Evolutionary conservation across 2,888 invertebrate genomes (phyloP), one percentile per base, ranked within the genome.

Genomic region (Thereva unica): DNA sequence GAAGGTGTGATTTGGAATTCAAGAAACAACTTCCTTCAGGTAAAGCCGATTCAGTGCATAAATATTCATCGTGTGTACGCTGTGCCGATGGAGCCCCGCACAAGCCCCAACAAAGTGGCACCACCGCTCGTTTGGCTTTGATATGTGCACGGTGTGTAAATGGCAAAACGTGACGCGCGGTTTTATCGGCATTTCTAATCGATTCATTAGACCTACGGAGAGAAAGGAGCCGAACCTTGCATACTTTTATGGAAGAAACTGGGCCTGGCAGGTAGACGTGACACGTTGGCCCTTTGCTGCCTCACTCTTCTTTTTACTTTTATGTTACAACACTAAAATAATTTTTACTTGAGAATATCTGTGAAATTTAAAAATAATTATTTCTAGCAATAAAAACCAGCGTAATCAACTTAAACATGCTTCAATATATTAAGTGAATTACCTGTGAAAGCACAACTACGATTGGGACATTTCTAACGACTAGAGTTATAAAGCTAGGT

Each of bases 181-280:
- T 45, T 55, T 65, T 65, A 65, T 65, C 64, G 64, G 64, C 55
- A 55, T 54, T 53, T 65, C 55, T 65, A 65, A 65, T 65, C 64
- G 47, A 65, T 65, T 65, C 54, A 41, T 55, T 35, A 12, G 12
- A 10, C 52, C n/a, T 12, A 38, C 44, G 47, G 47, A 65, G 47
- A 54, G 40, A 23, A 23, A 23, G 47, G 37, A 65, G 47, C 54
- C 53, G 54, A 64, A 34, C 55, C 45, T 42, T 45, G 42, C 53
- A 35, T 44, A 42, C 12, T 47, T 65, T 65, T 65, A 65, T 65
- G 55, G 55, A 55, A 65, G 54, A 55, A 65, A 65, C 55, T 37
- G 55, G 45, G 47, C 38, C 55, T 65, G 12, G 64, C 55, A 65
- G 55, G 55, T 65, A 65, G 55, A 65, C 64, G 55, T 65, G 64